phyloP scores from a whole-genome alignment of 1,140 invertebrate species.

The Camponotus floridanus region DNA sequence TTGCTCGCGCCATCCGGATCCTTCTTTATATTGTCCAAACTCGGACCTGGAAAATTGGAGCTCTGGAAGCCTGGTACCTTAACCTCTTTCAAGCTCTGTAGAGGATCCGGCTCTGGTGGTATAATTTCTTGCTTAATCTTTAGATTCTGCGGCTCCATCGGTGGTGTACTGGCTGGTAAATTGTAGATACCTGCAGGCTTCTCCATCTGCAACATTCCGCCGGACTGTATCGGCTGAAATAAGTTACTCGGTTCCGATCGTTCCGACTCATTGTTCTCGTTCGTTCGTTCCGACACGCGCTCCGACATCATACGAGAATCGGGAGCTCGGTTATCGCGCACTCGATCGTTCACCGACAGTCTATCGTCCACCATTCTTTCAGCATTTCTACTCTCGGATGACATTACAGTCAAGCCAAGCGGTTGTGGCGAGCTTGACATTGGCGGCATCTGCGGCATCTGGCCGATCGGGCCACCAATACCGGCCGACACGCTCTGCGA shows the following conservation, averaged over 20 bases:
- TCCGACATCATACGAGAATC: constrained; percentile 52
- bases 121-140: constrained; percentile 93
- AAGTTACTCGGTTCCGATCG: constrained; percentile 80
- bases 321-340: constrained; percentile 66
- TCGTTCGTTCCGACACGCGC: constrained; percentile 64
- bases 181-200: constrained; percentile 80
- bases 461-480: constrained; percentile 79
- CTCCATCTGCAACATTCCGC: constrained; percentile 78
- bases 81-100: constrained; percentile 93
- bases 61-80: constrained; percentile 92
- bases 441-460: constrained; percentile 75
- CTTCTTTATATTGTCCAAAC: constrained; percentile 91
- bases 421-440: constrained; percentile 80
- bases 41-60: constrained; percentile 86
- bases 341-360: constrained; percentile 67
- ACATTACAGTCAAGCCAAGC: constrained; percentile 81
- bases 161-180: constrained; percentile 85
- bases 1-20: constrained; percentile 88
- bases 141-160: constrained; percentile 90
- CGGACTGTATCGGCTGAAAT: constrained; percentile 86
- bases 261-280: constrained; percentile 75
- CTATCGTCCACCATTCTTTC: constrained; percentile 79
- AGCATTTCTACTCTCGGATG: constrained; percentile 78
- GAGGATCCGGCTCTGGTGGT: constrained; percentile 88
- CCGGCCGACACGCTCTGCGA: constrained; percentile 76